A percentile compares a stretch with the other conserved stretches of the same genome.
phyloP scores from a whole-genome alignment of 2,113 vertebrate species.

The Dolichotis patagonum region DNA sequence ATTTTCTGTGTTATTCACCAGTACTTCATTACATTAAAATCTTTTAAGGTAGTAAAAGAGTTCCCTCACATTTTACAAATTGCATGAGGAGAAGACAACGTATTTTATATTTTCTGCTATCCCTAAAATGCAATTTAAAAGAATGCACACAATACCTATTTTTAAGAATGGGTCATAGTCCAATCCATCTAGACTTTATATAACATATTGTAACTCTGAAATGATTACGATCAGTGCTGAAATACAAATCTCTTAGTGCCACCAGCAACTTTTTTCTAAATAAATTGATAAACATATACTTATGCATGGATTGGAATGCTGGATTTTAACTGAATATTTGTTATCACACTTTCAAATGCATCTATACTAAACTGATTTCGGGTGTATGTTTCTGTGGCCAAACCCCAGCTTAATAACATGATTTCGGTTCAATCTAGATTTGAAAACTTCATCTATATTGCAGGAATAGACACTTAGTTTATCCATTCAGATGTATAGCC shows the following conservation, averaged over 20 bases:
- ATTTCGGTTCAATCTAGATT: conserved; percentile 34
- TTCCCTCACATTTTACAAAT: background rate
- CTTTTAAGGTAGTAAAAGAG: background rate
- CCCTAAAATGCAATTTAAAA: conserved; percentile 49
- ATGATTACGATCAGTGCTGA: conserved; percentile 15
- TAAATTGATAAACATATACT: conserved; percentile 62
- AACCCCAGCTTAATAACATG: background rate
- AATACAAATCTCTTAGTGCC: conserved; percentile 46
- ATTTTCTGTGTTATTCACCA: conserved; percentile 15
- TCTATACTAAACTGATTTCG: conserved; percentile 48
- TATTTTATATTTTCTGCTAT: background rate
- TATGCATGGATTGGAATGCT: background rate
- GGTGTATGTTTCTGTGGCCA: conserved; percentile 30
- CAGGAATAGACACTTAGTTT: background rate
- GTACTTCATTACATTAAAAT: background rate
- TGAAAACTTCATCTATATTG: background rate
- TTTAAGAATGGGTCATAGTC: conserved; percentile 18
- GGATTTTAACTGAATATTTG: conserved; percentile 40
- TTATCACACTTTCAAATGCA: conserved; percentile 56
- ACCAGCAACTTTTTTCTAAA: conserved; percentile 57
- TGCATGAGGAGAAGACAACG: background rate
- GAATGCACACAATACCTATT: background rate
- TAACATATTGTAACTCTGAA: conserved; percentile 5
- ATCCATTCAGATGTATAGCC: background rate
- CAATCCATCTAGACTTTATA: conserved; percentile 4